These are phyloP conservation scores for Eudasyphora cyanicolor DNA, from an alignment of 2,888 invertebrate species.

Conservation along the genomic window DNA sequence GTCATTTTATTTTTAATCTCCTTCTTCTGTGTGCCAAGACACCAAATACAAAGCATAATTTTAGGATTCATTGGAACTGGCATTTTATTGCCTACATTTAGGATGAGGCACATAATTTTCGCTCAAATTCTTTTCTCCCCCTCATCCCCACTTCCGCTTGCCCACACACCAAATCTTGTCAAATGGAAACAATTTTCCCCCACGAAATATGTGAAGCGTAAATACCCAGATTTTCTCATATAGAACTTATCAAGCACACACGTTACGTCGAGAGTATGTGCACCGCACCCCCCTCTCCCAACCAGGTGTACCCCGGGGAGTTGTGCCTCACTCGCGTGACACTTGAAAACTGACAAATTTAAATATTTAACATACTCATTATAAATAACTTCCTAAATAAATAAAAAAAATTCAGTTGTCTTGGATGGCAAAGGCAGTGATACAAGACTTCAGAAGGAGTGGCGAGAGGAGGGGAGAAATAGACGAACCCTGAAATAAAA, in stretches of 20 bases:
- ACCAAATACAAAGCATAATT: not conserved
- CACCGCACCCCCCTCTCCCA: not conserved
- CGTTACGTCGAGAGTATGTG: no score
- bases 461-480: not conserved
- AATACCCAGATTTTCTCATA: constrained; percentile 6
- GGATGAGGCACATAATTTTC: not conserved
- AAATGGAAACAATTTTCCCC: not conserved
- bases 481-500: constrained; percentile 15
- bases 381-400: constrained; percentile 65
- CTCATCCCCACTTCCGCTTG: not conserved
- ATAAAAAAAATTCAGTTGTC: constrained; percentile 44
- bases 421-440: not conserved
- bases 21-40: no score
- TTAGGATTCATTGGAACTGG: not conserved
- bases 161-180: not conserved
- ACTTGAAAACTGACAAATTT: constrained; percentile 53
- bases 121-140: not conserved
- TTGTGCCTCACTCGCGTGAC: not conserved
- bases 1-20: no score
- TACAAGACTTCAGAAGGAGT: not conserved
- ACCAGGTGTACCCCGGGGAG: not conserved
- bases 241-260: not conserved
- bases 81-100: constrained; percentile 1
- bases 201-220: not conserved
- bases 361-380: constrained; percentile 67